Percentiles rank a stretch among this genome's conserved stretches.
These are phyloP conservation scores for Cyprinodon variegatus DNA, from an alignment of 2,113 vertebrate species.

Conservation along the genomic window DNA sequence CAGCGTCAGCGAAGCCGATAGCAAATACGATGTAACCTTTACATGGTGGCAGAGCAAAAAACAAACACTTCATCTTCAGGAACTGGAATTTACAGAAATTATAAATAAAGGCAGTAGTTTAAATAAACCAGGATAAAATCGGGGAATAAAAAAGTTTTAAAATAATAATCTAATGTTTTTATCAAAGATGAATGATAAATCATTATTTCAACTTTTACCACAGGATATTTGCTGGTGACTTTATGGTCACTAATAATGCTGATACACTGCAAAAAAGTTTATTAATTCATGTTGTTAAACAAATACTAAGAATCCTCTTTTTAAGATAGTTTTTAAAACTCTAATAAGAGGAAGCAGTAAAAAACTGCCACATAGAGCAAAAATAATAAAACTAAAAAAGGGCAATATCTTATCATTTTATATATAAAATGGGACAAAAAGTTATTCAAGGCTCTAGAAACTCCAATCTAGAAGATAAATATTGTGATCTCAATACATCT, in stretches of 20 bases:
- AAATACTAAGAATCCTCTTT: background rate
- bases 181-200: background rate
- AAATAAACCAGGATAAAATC: background rate
- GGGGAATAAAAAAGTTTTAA: background rate
- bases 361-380: no score
- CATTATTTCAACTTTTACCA: background rate
- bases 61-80: background rate
- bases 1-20: conserved; percentile 94
- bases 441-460: no score
- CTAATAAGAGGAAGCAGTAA: no score
- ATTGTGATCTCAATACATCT: no score
- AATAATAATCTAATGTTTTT: background rate
- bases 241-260: background rate
- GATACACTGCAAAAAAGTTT: no score
- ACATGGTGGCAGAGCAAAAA: background rate
- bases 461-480: no score
- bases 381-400: no score
- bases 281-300: background rate
- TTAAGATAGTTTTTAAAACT: no score
- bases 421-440: no score
- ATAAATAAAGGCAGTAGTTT: background rate
- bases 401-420: no score
- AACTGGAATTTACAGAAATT: background rate
- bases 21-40: conserved; percentile 95
- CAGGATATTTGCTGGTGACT: background rate